Percentiles rank a stretch among this genome's conserved stretches.
Evolutionary conservation across 2,797 vertebrate genomes (phyloP).

Genomic region (Intellagama lesueurii): DNA sequence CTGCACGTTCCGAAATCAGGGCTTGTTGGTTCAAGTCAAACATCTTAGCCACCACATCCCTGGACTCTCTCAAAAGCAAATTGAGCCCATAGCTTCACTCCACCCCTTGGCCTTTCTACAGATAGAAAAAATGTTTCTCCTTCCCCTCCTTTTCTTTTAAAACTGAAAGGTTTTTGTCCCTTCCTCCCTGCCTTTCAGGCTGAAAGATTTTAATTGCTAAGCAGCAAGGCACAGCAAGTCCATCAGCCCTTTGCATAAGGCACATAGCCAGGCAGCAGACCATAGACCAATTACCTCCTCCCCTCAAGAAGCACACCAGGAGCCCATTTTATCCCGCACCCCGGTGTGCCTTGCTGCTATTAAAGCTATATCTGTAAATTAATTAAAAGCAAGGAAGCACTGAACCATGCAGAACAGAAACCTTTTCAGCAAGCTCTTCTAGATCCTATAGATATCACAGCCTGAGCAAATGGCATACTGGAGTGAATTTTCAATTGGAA

Average conservation of each 20-base stretch:
- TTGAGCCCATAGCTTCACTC: background rate
- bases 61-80: background rate
- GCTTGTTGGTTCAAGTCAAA: background rate
- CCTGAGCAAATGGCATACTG: background rate
- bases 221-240: constrained; percentile 58
- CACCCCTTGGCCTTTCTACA: background rate
- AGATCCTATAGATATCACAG: constrained; percentile 36
- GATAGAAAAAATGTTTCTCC: background rate
- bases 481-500: background rate
- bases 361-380: constrained; percentile 57
- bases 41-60: background rate
- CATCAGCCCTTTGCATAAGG: constrained; percentile 52
- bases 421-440: constrained; percentile 20
- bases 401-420: constrained; percentile 50
- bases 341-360: constrained; percentile 62
- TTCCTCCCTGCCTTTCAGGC: constrained; percentile 52
- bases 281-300: constrained; percentile 71
- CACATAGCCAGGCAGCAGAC: constrained; percentile 66
- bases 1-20: background rate
- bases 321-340: constrained; percentile 59
- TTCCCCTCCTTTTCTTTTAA: too few relatives aligned
- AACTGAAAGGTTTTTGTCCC: constrained; percentile 51
- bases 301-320: constrained; percentile 59
- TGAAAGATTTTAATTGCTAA: constrained; percentile 68
- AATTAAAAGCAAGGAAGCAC: constrained; percentile 24